Conservation (phyloP, 1,140 invertebrate species). For the Metopolophium dirhodum region DNA sequence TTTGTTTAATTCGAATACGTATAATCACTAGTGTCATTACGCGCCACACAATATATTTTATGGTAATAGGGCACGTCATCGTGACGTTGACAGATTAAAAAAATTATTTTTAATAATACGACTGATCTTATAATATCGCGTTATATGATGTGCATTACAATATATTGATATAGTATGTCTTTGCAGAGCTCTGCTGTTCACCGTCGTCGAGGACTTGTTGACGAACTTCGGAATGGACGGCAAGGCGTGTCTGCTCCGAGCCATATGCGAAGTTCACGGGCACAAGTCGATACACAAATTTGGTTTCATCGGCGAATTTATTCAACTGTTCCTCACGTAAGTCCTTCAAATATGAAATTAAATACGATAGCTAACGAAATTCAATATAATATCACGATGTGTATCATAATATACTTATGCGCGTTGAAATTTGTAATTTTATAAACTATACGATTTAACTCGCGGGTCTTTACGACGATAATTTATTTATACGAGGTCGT, state of each 20-base stretch:
- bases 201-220: slow-evolving; percentile 77
- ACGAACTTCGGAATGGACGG: slow-evolving; percentile 79
- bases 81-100: background rate
- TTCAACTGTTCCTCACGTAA: slow-evolving; percentile 82
- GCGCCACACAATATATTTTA: background rate
- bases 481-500: background rate
- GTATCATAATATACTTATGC: too few species aligned
- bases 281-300: slow-evolving; percentile 75
- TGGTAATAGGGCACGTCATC: background rate
- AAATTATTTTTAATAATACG: too few species aligned
- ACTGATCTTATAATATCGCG: background rate
- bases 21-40: background rate
- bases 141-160: background rate
- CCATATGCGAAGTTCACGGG: slow-evolving; percentile 85
- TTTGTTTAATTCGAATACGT: background rate
- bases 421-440: background rate
- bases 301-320: slow-evolving; percentile 78
- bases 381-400: background rate
- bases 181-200: slow-evolving; percentile 73
- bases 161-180: background rate
- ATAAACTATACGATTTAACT: background rate
- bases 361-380: background rate
- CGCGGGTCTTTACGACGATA: background rate
- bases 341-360: slow-evolving; percentile 60
- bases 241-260: slow-evolving; percentile 79